Conservation (phyloP, 1,140 invertebrate species). For the Rhopalosiphum maidis region DNA sequence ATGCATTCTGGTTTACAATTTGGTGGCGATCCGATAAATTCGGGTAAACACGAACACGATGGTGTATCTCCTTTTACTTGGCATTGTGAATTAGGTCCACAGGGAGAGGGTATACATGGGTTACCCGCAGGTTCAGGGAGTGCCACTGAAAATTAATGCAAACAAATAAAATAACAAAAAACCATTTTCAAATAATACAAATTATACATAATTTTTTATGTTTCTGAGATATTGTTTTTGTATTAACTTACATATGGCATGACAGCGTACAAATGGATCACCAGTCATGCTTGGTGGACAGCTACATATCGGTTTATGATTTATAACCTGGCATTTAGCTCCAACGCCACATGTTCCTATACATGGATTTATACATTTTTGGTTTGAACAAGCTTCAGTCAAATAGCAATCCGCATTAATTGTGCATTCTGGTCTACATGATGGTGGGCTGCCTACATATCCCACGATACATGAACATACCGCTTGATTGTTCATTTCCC, state of each 20-base stretch:
- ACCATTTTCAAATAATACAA: background rate
- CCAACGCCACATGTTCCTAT: slow-evolving; percentile 69
- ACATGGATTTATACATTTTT: slow-evolving; percentile 71
- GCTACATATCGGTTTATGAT: slow-evolving; percentile 70
- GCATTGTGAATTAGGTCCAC: slow-evolving; percentile 73
- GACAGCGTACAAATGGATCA: slow-evolving; percentile 62
- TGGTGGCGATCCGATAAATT: slow-evolving; percentile 65
- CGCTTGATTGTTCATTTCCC: slow-evolving; percentile 67
- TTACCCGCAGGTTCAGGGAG: slow-evolving; percentile 61
- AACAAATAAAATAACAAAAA: slow-evolving; percentile 29
- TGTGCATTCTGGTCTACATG: slow-evolving; percentile 71
- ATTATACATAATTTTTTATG: background rate
- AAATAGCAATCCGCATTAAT: slow-evolving; percentile 69
- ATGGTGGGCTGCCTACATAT: slow-evolving; percentile 70
- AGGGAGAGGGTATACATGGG: slow-evolving; percentile 69
- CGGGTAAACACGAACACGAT: slow-evolving; percentile 68
- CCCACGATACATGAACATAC: slow-evolving; percentile 71
- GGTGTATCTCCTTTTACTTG: slow-evolving; percentile 67
- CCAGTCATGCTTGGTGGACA: slow-evolving; percentile 63
- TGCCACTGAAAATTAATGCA: slow-evolving; percentile 40
- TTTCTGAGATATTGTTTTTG: background rate
- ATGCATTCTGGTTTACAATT: slow-evolving; percentile 68
- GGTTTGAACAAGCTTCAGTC: slow-evolving; percentile 69
- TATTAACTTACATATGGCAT: slow-evolving; percentile 58
- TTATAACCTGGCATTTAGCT: slow-evolving; percentile 66